Evolutionary conservation across 2,113 vertebrate species (phyloP).

Genomic region (Muscicapa adusta): DNA sequence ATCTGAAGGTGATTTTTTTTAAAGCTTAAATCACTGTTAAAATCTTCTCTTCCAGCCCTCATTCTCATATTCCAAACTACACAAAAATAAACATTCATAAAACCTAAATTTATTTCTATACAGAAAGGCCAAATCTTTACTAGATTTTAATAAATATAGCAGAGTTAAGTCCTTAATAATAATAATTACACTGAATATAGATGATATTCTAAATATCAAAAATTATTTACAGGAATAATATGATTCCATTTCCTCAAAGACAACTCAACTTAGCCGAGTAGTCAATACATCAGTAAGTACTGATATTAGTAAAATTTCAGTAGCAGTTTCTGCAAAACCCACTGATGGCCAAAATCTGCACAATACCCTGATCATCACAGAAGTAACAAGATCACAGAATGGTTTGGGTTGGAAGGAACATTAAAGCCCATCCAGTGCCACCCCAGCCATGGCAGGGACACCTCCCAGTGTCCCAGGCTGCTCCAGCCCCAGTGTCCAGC

Average conservation of each 20-base stretch:
- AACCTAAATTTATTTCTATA: neutral
- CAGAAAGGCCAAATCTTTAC: neutral
- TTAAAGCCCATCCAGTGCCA: no score
- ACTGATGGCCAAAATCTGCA: neutral
- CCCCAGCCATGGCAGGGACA: no score
- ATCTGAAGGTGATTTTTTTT: neutral
- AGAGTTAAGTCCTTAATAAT: neutral
- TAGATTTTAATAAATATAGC: neutral
- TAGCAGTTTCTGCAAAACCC: neutral
- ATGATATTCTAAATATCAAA: neutral
- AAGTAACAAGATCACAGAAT: neutral
- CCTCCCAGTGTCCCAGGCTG: no score
- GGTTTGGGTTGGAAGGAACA: no score
- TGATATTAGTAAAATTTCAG: neutral
- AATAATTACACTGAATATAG: neutral
- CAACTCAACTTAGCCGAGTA: neutral
- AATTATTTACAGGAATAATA: neutral
- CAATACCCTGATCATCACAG: no score
- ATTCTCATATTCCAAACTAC: neutral
- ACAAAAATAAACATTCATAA: neutral
- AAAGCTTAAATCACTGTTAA: neutral
- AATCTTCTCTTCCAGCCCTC: neutral
- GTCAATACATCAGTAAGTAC: neutral
- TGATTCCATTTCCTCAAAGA: neutral
- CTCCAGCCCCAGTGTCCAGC: no score